Percentiles rank a stretch among this genome's conserved stretches.
Evolutionary conservation across 2,113 vertebrate species (phyloP).

Genomic region (Zingel zingel): DNA sequence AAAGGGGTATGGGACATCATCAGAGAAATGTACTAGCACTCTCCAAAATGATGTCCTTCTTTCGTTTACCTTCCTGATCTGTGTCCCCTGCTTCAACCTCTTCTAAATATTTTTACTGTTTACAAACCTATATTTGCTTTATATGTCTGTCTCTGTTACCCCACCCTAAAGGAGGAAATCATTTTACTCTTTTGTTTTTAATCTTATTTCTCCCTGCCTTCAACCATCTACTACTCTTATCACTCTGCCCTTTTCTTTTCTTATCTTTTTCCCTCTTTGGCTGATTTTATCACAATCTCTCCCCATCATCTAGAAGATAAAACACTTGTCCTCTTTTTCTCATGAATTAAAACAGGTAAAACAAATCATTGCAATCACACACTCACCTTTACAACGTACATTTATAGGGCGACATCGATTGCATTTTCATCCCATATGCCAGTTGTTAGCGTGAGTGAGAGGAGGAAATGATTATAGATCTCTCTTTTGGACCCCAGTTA

Average conservation of each 20-base stretch:
- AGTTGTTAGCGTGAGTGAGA: slow-evolving; percentile 56
- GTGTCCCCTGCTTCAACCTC: not conserved
- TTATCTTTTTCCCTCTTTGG: slow-evolving; percentile 18
- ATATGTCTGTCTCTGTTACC: not conserved
- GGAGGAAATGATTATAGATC: slow-evolving; percentile 67
- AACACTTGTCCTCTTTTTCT: slow-evolving; percentile 60
- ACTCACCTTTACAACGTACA: slow-evolving; percentile 65
- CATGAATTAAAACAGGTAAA: slow-evolving; percentile 66
- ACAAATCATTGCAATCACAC: slow-evolving; percentile 70
- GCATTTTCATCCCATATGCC: slow-evolving; percentile 50
- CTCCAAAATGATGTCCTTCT: not conserved
- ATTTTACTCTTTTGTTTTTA: slow-evolving; percentile 27
- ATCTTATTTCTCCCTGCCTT: slow-evolving; percentile 17
- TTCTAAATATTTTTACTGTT: slow-evolving; percentile 6
- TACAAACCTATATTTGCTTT: slow-evolving; percentile 1
- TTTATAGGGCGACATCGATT: slow-evolving; percentile 65
- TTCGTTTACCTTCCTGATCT: not conserved
- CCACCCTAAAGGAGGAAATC: not conserved
- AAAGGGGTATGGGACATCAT: not conserved
- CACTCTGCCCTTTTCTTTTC: slow-evolving; percentile 39
- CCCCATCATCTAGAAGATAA: slow-evolving; percentile 50
- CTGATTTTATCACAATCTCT: slow-evolving; percentile 41
- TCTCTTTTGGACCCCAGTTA: slow-evolving; percentile 52
- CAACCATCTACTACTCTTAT: slow-evolving; percentile 26
- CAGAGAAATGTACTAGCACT: slow-evolving; percentile 1